A percentile compares a stretch with the other conserved stretches of the same genome.
These are phyloP conservation scores for Paguma larvata DNA, from an alignment of 2,797 vertebrate species.

Conservation along the genomic window DNA sequence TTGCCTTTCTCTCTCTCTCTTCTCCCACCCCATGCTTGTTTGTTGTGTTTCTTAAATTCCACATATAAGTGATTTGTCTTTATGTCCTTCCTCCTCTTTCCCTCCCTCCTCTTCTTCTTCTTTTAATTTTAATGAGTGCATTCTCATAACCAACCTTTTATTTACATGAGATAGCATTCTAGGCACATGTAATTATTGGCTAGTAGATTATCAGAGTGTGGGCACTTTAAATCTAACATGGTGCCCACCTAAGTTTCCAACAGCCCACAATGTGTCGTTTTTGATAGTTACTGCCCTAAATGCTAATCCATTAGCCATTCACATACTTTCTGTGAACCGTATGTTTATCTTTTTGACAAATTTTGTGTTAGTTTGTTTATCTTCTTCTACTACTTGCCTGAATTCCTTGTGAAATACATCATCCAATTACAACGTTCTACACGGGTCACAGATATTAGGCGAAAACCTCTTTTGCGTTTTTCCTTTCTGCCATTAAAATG, in stretches of 20 bases:
- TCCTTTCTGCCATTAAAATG: neutral
- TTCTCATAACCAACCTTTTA: neutral
- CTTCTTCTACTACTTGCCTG: neutral
- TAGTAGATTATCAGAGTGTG: neutral
- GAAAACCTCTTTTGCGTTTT: neutral
- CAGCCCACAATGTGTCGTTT: neutral
- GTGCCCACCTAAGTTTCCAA: neutral
- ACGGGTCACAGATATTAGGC: neutral
- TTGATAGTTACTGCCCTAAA: neutral
- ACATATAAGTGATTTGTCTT: neutral
- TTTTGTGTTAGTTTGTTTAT: neutral
- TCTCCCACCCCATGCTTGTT: neutral
- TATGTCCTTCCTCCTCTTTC: neutral
- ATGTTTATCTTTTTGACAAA: neutral
- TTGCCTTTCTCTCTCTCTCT: neutral
- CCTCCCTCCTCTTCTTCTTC: neutral
- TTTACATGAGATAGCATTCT: neutral
- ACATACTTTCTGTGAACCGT: neutral
- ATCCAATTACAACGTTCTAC: neutral
- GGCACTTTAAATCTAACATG: neutral
- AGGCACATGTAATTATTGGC: neutral
- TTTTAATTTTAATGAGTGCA: neutral
- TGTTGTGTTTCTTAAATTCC: neutral
- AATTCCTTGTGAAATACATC: neutral
- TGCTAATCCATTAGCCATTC: neutral